Conservation (phyloP, 2,888 invertebrate genomes). For the Priapulus caudatus region DNA sequence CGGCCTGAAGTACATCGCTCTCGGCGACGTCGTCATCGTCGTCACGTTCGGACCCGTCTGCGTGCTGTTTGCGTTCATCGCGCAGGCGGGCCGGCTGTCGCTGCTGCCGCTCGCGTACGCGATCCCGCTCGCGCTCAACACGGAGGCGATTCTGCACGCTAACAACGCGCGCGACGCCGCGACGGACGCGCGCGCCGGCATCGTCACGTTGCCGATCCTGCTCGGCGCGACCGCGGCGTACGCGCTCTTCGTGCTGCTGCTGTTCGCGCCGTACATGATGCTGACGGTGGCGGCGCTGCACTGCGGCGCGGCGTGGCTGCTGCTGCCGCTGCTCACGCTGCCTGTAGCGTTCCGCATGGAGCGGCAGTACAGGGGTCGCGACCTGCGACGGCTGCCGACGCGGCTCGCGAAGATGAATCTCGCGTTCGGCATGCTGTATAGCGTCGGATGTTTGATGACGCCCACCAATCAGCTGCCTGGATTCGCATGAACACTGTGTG, state of each 20-base stretch:
- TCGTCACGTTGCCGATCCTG: conserved; percentile 85
- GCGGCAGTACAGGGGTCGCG: conserved; percentile 66
- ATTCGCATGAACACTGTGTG: no score
- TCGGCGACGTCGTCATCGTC: conserved; percentile 81
- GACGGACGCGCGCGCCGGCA: conserved; percentile 73
- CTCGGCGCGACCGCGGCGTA: conserved; percentile 83
- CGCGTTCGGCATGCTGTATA: conserved; percentile 77
- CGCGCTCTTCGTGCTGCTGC: conserved; percentile 70
- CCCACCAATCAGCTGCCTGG: conserved; percentile 5
- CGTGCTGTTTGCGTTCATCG: conserved; percentile 81
- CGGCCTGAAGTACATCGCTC: conserved; percentile 84
- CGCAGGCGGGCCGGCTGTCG: conserved; percentile 64
- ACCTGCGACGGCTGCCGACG: conserved; percentile 67
- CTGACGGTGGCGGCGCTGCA: conserved; percentile 73
- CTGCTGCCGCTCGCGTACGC: conserved; percentile 85
- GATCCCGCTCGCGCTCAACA: conserved; percentile 80
- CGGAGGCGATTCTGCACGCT: conserved; percentile 86
- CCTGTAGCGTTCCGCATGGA: conserved; percentile 80
- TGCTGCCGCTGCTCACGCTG: conserved; percentile 73
- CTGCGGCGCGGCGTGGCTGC: conserved; percentile 74
- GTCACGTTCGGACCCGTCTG: conserved; percentile 87
- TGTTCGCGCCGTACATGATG: conserved; percentile 80
- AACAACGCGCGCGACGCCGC: conserved; percentile 87
- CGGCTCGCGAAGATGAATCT: conserved; percentile 81
- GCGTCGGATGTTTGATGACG: conserved; percentile 47